These are phyloP conservation scores for Microctenopoma stevenorrisi DNA, from an alignment of 2,797 vertebrate species.

Conservation along the genomic window DNA sequence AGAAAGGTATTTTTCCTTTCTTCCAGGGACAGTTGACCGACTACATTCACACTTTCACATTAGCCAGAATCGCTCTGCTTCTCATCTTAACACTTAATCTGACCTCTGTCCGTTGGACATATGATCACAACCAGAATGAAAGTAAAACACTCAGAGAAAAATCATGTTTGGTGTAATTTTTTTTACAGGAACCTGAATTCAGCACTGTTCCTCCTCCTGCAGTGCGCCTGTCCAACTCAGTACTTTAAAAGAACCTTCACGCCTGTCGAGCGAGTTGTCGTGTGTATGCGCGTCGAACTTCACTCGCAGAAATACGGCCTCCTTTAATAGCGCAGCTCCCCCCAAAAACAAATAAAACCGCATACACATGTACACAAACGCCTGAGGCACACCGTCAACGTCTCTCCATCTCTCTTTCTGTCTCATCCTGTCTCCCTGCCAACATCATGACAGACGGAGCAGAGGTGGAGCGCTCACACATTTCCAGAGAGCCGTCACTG, in stretches of 20 bases:
- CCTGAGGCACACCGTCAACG: neutral
- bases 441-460: constrained; percentile 53
- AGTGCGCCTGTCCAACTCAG: constrained; percentile 8
- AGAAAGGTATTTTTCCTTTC: neutral
- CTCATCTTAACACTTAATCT: neutral
- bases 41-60: neutral
- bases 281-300: neutral
- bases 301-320: constrained; percentile 3
- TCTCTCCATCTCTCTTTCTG: neutral
- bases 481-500: constrained; percentile 37
- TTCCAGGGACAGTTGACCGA: neutral
- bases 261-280: neutral
- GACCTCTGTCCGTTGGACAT: too few relatives aligned
- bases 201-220: constrained; percentile 5
- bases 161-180: too few relatives aligned
- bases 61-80: constrained; percentile 16
- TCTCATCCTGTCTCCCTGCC: neutral
- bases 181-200: too few relatives aligned
- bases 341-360: constrained; percentile 1
- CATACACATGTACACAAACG: neutral
- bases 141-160: too few relatives aligned
- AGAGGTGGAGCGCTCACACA: constrained; percentile 38
- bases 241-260: too few relatives aligned
- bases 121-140: neutral
- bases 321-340: neutral